Evolutionary conservation across 2,797 vertebrate genomes (phyloP).

Genomic region (Ara ararauna): DNA sequence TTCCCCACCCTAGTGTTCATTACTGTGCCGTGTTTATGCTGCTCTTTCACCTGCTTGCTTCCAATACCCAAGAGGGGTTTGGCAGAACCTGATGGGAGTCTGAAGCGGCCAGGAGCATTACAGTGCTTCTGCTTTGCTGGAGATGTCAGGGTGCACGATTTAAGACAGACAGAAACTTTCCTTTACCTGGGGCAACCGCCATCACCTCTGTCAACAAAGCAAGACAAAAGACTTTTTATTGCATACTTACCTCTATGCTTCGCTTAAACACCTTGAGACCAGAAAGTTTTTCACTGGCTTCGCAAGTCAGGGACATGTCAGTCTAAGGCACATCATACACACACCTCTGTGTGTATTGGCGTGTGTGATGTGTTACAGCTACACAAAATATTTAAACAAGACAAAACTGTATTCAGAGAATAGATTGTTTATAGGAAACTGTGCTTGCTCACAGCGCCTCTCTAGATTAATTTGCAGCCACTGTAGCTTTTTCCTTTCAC

Average conservation of each 20-base stretch:
- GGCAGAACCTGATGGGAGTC: not conserved
- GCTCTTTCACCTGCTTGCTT: not conserved
- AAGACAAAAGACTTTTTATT: not conserved
- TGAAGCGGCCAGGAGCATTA: not conserved
- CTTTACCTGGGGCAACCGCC: not conserved
- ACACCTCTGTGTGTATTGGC: not conserved
- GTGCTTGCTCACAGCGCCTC: not conserved
- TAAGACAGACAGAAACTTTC: not conserved
- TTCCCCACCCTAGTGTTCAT: fast-evolving
- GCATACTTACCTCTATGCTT: not conserved
- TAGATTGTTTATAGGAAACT: not conserved
- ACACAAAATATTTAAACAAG: not conserved
- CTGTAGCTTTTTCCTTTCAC: not conserved
- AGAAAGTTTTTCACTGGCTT: not conserved
- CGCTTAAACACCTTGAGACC: not conserved
- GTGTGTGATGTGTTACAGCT: not conserved
- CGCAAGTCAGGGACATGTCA: not conserved
- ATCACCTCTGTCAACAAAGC: not conserved
- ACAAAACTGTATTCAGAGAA: not conserved
- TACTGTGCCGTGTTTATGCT: not conserved
- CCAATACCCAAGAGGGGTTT: fast-evolving
- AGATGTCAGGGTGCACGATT: not conserved
- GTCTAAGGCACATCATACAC: not conserved
- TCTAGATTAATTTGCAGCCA: not conserved
- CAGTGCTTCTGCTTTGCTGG: not conserved